Evolutionary conservation across 2,113 vertebrate genomes (phyloP), one percentile per base, ranked within the genome.

Genomic region (Pelecanus crispus): DNA sequence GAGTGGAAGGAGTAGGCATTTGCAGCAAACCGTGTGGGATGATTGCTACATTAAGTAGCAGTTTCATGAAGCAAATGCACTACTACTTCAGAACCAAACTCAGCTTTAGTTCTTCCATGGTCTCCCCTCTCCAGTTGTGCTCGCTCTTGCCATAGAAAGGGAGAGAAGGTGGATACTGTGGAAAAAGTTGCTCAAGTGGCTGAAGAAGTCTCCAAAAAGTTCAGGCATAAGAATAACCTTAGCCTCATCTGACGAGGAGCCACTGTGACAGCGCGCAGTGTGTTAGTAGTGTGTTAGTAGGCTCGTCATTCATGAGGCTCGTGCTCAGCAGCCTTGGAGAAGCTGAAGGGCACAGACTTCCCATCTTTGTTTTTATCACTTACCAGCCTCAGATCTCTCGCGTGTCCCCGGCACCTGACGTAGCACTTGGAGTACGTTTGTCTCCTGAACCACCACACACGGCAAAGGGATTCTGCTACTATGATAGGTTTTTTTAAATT

Each of bases 221-320:
- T 81, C 18, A 66, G 26, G 73, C 2, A 2, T n/a, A 24, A 65
- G 63, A 61, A 31, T 22, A 87, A 52, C 15, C 12, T 24, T 49
- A 10, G 2, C 40, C 38, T 45, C 10, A 5, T 3, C 47, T n/a
- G 59, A 36, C 0, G 6, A 42, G 59, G 74, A 78, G 74, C 50
- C 2, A 1, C 0, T 4, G 20, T 47, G 86, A 13, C 3, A 0
- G 53, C 65, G 34, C 0, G 0, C 31, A 16, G 36, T 20, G 28
- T 75, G 68, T 65, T 25, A 34, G 14, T 32, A 44, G 59, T 24
- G 21, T 75, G 68, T 65, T 25, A 34, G 14, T 32, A 44, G 59
- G 26, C 18, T 62, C 42, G 36, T 78, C 40, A 78, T 61, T 73
- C 1, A 0, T 6, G 18, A 34, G 50, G 29, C 55, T 65, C 2